phyloP scores from a whole-genome alignment of 2,797 vertebrate genomes.

The Pseudochromis fuscus region DNA sequence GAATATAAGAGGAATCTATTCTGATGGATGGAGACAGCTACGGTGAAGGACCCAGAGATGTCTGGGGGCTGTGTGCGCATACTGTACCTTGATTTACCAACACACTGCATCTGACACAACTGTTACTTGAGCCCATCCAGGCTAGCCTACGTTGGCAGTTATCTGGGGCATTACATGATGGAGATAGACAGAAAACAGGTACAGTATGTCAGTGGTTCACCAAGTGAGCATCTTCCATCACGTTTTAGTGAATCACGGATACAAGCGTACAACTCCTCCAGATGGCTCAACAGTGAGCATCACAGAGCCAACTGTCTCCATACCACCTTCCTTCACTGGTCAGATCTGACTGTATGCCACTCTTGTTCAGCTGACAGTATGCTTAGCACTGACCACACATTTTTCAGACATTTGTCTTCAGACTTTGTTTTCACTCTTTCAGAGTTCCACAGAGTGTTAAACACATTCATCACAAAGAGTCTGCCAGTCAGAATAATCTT shows the following conservation, averaged over 20 bases:
- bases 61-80: slow-evolving; percentile 48
- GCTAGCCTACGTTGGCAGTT: slow-evolving; percentile 51
- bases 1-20: slow-evolving; percentile 62
- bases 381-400: slow-evolving; percentile 22
- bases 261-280: slow-evolving; percentile 34
- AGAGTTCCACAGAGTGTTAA: not conserved
- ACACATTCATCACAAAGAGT: slow-evolving; percentile 2
- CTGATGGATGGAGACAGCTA: slow-evolving; percentile 65
- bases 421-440: slow-evolving; percentile 2
- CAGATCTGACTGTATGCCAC: slow-evolving; percentile 32
- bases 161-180: slow-evolving; percentile 36
- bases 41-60: slow-evolving; percentile 49
- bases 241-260: slow-evolving; percentile 48
- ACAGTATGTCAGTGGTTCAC: slow-evolving; percentile 46
- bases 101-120: slow-evolving; percentile 49
- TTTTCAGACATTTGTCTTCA: slow-evolving; percentile 2
- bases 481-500: not conserved
- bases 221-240: slow-evolving; percentile 39
- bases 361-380: slow-evolving; percentile 35
- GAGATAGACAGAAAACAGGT: slow-evolving; percentile 50
- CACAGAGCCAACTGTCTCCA: slow-evolving; percentile 40
- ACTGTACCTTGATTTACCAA: slow-evolving; percentile 70
- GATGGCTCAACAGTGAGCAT: slow-evolving; percentile 29
- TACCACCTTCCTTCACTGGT: slow-evolving; percentile 30
- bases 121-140: slow-evolving; percentile 34